A percentile compares a stretch with the other conserved stretches of the same genome.
phyloP scores from a whole-genome alignment of 2,797 vertebrate genomes.

The Pangasius sanitwongsei region DNA sequence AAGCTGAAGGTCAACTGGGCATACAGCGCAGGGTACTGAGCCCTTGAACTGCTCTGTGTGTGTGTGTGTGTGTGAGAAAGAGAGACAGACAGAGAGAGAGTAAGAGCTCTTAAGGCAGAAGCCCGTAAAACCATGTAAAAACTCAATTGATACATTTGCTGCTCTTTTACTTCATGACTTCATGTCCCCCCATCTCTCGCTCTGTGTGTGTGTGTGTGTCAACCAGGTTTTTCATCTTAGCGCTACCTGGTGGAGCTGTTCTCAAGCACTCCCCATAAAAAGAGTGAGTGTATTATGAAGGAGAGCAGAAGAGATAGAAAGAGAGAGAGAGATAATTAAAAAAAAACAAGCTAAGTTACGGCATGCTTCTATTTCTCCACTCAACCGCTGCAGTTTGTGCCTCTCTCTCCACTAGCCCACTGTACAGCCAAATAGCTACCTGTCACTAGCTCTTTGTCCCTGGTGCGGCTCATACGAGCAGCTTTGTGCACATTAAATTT shows the following conservation, averaged over 20 bases:
- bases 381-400: conserved; percentile 48
- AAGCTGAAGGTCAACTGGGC: conserved; percentile 89
- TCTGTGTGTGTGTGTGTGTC: conserved; percentile 19
- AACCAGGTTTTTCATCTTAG: conserved; percentile 44
- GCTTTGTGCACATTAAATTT: conserved; percentile 65
- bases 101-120: conserved; percentile 2
- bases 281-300: conserved; percentile 58
- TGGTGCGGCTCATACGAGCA: conserved; percentile 58
- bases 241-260: conserved; percentile 47
- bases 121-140: conserved; percentile 15
- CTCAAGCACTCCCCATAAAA: conserved; percentile 43
- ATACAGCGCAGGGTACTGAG: conserved; percentile 54
- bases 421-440: conserved; percentile 67
- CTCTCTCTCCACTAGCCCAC: conserved; percentile 55
- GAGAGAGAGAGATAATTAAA: not conserved
- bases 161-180: conserved; percentile 33
- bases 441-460: conserved; percentile 65
- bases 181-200: not conserved
- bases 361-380: conserved; percentile 50
- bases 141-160: conserved; percentile 28
- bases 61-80: conserved; percentile 1
- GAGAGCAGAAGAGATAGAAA: conserved; percentile 64
- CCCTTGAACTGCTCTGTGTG: conserved; percentile 34
- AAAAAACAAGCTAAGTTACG: conserved; percentile 46
- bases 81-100: not conserved